These are phyloP conservation scores for Choreutis nemorana DNA, from an alignment of 2,888 invertebrate genomes.

Conservation along the genomic window DNA sequence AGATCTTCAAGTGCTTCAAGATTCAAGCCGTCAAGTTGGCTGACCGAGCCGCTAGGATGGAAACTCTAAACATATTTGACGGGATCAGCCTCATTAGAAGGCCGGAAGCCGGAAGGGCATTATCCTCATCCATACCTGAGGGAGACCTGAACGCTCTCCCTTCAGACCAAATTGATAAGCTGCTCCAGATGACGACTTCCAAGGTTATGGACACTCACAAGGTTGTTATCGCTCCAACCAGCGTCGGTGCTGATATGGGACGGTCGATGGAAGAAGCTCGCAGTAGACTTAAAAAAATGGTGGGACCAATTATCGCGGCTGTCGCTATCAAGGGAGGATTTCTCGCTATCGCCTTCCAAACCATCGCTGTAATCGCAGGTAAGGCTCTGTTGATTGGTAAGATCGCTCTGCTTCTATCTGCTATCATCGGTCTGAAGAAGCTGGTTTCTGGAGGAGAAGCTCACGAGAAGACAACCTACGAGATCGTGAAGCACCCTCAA, in stretches of 20 bases:
- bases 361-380: conserved; percentile 79
- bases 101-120: conserved; percentile 45
- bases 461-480: conserved; percentile 82
- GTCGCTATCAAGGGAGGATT: conserved; percentile 76
- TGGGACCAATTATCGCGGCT: conserved; percentile 73
- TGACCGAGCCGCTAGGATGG: conserved; percentile 70
- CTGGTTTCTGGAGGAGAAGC: conserved; percentile 72
- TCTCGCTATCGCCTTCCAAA: conserved; percentile 77
- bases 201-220: conserved; percentile 70
- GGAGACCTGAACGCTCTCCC: conserved; percentile 68
- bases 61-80: conserved; percentile 68
- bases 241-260: conserved; percentile 48
- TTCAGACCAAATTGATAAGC: conserved; percentile 67
- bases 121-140: conserved; percentile 60
- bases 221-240: conserved; percentile 56
- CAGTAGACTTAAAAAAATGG: conserved; percentile 70
- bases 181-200: conserved; percentile 62
- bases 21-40: conserved; percentile 72
- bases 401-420: conserved; percentile 80
- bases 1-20: conserved; percentile 75
- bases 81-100: conserved; percentile 68
- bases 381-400: conserved; percentile 85
- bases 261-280: conserved; percentile 62
- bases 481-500: conserved; percentile 87
- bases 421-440: conserved; percentile 83